Evolutionary conservation across 2,113 vertebrate genomes (phyloP), one percentile per base, ranked within the genome.

Genomic region (Cervus canadensis): DNA sequence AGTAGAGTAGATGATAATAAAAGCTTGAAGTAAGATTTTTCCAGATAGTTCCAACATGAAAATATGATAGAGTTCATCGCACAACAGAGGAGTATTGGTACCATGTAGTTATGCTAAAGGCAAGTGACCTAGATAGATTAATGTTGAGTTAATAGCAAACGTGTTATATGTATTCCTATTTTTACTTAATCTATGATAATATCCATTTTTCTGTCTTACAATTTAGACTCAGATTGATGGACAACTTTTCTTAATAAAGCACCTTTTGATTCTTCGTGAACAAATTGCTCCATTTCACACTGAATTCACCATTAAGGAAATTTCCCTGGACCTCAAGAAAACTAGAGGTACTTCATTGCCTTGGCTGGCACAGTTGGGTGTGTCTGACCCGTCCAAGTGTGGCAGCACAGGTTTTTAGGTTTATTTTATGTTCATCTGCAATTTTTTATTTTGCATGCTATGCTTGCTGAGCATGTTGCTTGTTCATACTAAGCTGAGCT

Each of bases 281-380:
- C 99, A 99, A 99, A 99, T 99, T 97, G 99, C 99, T 98, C 99
- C 99, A 97, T 99, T 99, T 99, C 99, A 99, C 98, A 99, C 99
- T 87, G 99, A 99, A 99, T 99, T 99, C 98, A 99, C 99, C 99
- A 99, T 99, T 99, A 99, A 99, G 99, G 99, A 99, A 99, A 99
- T 99, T 99, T 99, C 99, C 98, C 99, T 99, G 99, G 99, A 99
- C 99, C 99, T 99, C 99, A 99, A 99, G 99, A 99, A 99, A 99
- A 99, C 99, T 97, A 99, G 99, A 99, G 99, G 99, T 99, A 99
- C 98, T 99, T 48, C 92, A 87, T 97, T 98, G 98, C 95, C 98
- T 97, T 99, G 98, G 98, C 98, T 97, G 98, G 45, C 96, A 97
- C 98, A 98, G 23, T 40, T 98, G 98, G 98, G 91, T 94, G 89